Conservation (phyloP, 2,113 vertebrate species). For the Balaenoptera acutorostrata region DNA sequence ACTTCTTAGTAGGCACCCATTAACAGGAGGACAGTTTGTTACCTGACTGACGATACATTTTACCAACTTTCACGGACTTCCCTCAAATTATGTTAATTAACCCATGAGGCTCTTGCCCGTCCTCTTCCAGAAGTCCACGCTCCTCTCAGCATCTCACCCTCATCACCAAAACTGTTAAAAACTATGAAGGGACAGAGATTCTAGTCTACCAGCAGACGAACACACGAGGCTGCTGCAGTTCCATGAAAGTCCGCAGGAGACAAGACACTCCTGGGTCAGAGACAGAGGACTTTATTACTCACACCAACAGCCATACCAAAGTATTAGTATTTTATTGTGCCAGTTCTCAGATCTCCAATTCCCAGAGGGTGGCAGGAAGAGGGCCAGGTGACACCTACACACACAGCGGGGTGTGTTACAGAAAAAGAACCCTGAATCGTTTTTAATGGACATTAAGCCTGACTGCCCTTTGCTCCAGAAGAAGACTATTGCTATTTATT, state of each 20-base stretch:
- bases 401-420: background rate
- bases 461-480: background rate
- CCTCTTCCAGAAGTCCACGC: background rate
- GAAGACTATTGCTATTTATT: background rate
- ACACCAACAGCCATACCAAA: fast-evolving
- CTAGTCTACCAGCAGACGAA: background rate
- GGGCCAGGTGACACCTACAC: background rate
- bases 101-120: background rate
- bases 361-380: background rate
- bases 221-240: background rate
- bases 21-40: background rate
- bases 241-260: background rate
- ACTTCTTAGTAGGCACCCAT: background rate
- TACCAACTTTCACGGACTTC: background rate
- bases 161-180: background rate
- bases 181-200: background rate
- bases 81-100: background rate
- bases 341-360: background rate
- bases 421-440: background rate
- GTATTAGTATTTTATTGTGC: background rate
- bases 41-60: background rate
- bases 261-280: background rate
- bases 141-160: background rate
- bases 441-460: background rate
- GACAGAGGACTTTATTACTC: background rate